These are phyloP conservation scores for Lordiphosa collinella DNA, from an alignment of 1,140 invertebrate genomes.

Conservation along the genomic window DNA sequence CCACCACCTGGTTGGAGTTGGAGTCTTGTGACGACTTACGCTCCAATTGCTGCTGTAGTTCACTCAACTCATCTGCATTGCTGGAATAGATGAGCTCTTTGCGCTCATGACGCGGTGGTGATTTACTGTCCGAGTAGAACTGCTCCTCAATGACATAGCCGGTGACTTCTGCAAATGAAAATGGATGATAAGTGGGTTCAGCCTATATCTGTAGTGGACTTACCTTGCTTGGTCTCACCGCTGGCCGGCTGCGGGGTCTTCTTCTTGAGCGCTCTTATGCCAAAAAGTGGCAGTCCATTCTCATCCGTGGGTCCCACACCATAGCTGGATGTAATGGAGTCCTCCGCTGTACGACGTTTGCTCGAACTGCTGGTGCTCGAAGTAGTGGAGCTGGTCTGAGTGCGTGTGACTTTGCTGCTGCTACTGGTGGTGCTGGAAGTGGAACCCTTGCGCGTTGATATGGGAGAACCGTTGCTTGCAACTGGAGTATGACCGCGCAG, in stretches of 20 bases:
- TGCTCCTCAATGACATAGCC: slow-evolving; percentile 84
- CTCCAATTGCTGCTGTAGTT: slow-evolving; percentile 55
- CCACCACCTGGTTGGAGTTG: slow-evolving; percentile 35
- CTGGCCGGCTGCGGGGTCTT: slow-evolving; percentile 80
- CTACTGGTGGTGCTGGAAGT: slow-evolving; percentile 32
- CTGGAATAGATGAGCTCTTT: slow-evolving; percentile 85
- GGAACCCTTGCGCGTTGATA: slow-evolving; percentile 30
- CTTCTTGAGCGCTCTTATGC: slow-evolving; percentile 86
- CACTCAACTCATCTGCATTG: slow-evolving; percentile 82
- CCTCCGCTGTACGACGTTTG: slow-evolving; percentile 60
- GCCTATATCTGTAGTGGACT: not conserved
- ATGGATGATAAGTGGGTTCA: not conserved
- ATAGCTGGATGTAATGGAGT: slow-evolving; percentile 88
- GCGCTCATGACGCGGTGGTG: slow-evolving; percentile 84
- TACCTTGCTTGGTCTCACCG: slow-evolving; percentile 81
- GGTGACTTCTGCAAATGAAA: slow-evolving; percentile 81
- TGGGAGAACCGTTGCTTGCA: slow-evolving; percentile 9
- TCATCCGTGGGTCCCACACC: slow-evolving; percentile 90
- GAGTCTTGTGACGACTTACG: slow-evolving; percentile 33
- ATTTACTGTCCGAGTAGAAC: slow-evolving; percentile 84
- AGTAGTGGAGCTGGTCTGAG: slow-evolving; percentile 57
- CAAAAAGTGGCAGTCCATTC: slow-evolving; percentile 87
- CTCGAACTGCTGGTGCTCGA: slow-evolving; percentile 59
- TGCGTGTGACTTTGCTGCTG: slow-evolving; percentile 37
- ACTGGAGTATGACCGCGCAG: slow-evolving; percentile 32